These are phyloP conservation scores for Zaprionus obscuricornis DNA, from an alignment of 2,888 invertebrate species.

Conservation along the genomic window DNA sequence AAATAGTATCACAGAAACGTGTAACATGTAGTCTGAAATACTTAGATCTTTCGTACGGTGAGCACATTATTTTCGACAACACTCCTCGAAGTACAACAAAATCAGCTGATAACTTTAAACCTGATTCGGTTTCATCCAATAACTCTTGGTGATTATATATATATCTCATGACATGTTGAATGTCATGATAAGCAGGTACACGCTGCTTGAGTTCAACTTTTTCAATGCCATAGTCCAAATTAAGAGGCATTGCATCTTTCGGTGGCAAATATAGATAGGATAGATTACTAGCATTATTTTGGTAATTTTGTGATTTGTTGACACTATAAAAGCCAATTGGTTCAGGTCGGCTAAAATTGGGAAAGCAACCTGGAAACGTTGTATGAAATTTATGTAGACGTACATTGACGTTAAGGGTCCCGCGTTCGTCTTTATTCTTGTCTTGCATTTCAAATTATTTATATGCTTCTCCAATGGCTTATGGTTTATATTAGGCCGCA, in stretches of 20 bases:
- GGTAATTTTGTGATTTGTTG: constrained; percentile 20
- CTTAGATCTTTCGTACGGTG: constrained; percentile 38
- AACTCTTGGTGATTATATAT: constrained; percentile 39
- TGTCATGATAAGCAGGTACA: neutral
- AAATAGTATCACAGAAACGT: constrained; percentile 52
- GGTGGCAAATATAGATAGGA: constrained; percentile 39
- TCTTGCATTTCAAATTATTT: neutral
- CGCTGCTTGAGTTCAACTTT: constrained; percentile 26
- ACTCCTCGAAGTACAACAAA: constrained; percentile 52
- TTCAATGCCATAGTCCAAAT: constrained; percentile 56
- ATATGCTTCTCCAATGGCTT: too few species aligned
- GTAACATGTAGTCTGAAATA: constrained; percentile 39
- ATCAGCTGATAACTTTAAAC: constrained; percentile 22
- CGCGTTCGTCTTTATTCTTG: neutral
- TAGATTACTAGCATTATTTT: constrained; percentile 32
- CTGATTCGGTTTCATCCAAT: neutral
- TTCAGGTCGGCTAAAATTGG: constrained; percentile 34
- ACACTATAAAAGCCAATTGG: constrained; percentile 48
- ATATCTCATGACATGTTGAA: constrained; percentile 35
- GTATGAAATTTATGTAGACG: constrained; percentile 24
- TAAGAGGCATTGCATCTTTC: constrained; percentile 29
- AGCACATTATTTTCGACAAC: constrained; percentile 54
- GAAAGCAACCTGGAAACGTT: constrained; percentile 28
- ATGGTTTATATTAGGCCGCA: too few species aligned
- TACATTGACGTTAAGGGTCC: constrained; percentile 22